These are phyloP conservation scores for Leptobrachium leishanense DNA, from an alignment of 2,113 vertebrate genomes.

Conservation along the genomic window DNA sequence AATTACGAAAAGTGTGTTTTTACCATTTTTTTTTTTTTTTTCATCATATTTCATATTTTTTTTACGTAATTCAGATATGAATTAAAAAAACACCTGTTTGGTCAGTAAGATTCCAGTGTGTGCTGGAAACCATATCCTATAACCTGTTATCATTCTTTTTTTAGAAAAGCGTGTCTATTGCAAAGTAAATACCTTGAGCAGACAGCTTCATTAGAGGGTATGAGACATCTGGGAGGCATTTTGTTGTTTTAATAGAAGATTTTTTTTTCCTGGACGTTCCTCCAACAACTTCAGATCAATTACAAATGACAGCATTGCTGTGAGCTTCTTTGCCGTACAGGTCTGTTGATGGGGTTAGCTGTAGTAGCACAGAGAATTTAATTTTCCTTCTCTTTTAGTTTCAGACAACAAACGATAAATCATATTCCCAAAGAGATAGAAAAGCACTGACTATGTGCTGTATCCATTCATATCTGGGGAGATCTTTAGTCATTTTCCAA, in stretches of 20 bases:
- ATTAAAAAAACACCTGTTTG: too few species aligned
- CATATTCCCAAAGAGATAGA: constrained; percentile 86
- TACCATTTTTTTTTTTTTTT: too few species aligned
- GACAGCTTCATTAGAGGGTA: constrained; percentile 79
- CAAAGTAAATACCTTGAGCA: constrained; percentile 78
- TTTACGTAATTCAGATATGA: too few species aligned
- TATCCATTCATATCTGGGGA: constrained; percentile 83
- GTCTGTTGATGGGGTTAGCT: constrained; percentile 65
- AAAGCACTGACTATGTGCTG: constrained; percentile 77
- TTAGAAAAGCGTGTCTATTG: constrained; percentile 27
- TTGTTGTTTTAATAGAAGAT: constrained; percentile 79
- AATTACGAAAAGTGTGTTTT: too few species aligned
- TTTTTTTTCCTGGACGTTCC: constrained; percentile 74
- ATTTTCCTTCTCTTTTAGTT: constrained; percentile 78
- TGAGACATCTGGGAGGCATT: constrained; percentile 72
- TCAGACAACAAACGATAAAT: constrained; percentile 83
- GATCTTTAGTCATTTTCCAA: constrained; percentile 70
- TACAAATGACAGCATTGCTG: constrained; percentile 69
- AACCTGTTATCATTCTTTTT: constrained; percentile 76
- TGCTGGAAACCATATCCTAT: not conserved
- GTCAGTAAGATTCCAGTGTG: too few species aligned
- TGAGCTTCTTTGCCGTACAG: constrained; percentile 65
- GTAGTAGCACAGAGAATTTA: constrained; percentile 74
- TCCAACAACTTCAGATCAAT: constrained; percentile 69
- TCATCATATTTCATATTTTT: too few species aligned